phyloP scores from a whole-genome alignment of 1,140 invertebrate species.

The Heliconius hermathena region DNA sequence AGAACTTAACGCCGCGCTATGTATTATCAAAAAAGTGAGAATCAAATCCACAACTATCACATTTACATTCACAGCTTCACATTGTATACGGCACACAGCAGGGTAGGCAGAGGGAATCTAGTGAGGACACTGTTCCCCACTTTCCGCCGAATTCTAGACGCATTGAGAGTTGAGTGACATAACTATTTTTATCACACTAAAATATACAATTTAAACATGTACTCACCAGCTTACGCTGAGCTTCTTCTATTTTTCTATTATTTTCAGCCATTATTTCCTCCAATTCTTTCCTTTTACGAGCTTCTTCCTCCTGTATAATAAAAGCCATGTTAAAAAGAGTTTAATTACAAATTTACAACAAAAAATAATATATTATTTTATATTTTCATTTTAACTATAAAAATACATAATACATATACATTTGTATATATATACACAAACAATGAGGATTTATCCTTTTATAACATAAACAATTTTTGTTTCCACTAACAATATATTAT shows the following conservation, averaged over 20 bases:
- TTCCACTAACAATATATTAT: neutral
- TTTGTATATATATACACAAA: constrained; percentile 1
- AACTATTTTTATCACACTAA: too few species aligned
- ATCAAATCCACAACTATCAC: too few species aligned
- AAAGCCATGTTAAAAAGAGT: constrained; percentile 64
- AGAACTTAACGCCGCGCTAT: too few species aligned
- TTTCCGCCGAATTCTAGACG: too few species aligned
- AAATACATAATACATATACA: constrained; percentile 3
- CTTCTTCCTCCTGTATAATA: constrained; percentile 95
- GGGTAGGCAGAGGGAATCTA: too few species aligned
- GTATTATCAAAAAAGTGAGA: too few species aligned
- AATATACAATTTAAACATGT: too few species aligned
- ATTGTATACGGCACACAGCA: too few species aligned
- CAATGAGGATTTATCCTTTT: neutral
- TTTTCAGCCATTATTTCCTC: constrained; percentile 98
- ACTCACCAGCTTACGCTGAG: constrained; percentile 96
- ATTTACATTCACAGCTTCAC: too few species aligned
- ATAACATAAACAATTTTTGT: constrained; percentile 11
- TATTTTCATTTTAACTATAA: constrained; percentile 11
- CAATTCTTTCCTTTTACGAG: constrained; percentile 95
- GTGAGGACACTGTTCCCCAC: too few species aligned
- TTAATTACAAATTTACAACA: constrained; percentile 19
- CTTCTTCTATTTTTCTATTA: constrained; percentile 98
- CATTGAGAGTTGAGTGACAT: too few species aligned
- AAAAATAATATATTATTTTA: constrained; percentile 11